Evolutionary conservation across 2,888 invertebrate genomes (phyloP).

Genomic region (Matsumyia berberina): DNA sequence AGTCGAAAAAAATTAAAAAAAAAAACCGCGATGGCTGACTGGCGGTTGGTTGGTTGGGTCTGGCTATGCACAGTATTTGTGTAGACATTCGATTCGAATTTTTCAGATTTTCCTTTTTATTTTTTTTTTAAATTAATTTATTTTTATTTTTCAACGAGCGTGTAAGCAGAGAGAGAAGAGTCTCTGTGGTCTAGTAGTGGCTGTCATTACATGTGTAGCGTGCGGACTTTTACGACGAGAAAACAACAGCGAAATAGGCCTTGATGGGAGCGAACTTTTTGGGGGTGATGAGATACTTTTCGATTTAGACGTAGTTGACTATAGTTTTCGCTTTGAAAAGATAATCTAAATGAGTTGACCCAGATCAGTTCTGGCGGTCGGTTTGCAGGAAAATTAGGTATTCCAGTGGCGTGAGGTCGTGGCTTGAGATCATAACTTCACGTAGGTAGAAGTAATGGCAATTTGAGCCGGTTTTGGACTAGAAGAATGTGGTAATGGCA

Average conservation of each 20-base stretch:
- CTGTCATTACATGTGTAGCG: conserved; percentile 24
- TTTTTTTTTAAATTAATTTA: conserved; percentile 73
- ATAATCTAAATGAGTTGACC: conserved; percentile 50
- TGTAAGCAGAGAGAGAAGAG: conserved; percentile 37
- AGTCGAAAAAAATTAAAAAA: conserved; percentile 42
- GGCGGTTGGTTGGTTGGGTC: conserved; percentile 59
- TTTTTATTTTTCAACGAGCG: conserved; percentile 59
- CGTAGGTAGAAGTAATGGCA: background rate
- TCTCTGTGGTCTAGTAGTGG: conserved; percentile 38
- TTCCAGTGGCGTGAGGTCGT: conserved; percentile 26
- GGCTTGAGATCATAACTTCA: conserved; percentile 19
- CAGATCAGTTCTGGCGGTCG: conserved; percentile 38
- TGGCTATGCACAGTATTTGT: conserved; percentile 59
- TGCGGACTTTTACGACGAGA: conserved; percentile 24
- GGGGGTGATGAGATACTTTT: conserved; percentile 14
- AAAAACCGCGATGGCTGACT: conserved; percentile 57
- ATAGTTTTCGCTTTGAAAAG: conserved; percentile 4
- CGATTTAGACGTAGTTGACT: conserved; percentile 10
- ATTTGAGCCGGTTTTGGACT: conserved; percentile 3
- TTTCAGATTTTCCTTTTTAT: conserved; percentile 65
- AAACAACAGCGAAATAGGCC: conserved; percentile 4
- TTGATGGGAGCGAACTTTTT: conserved; percentile 12
- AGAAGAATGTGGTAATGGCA: background rate
- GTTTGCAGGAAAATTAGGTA: conserved; percentile 14
- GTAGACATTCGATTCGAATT: conserved; percentile 68